Percentiles rank a stretch among this genome's conserved stretches.
These are phyloP conservation scores for Siphamia tubifer DNA, from an alignment of 2,113 vertebrate genomes.

Conservation along the genomic window DNA sequence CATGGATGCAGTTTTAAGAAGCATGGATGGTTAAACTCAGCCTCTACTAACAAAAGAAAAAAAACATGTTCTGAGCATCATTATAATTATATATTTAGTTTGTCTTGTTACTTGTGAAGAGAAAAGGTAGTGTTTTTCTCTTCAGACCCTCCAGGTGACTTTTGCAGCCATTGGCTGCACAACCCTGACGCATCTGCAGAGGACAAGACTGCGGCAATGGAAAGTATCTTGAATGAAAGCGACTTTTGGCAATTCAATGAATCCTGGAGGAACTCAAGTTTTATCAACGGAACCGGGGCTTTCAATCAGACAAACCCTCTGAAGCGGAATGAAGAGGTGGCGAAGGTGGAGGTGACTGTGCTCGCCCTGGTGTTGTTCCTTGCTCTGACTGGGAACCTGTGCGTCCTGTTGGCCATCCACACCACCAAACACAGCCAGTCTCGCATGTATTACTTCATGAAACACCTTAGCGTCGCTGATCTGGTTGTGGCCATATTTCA, in stretches of 20 bases:
- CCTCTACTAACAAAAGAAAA: not conserved
- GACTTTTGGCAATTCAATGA: slow-evolving; percentile 74
- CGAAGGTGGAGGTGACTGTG: slow-evolving; percentile 93
- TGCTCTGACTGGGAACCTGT: slow-evolving; percentile 91
- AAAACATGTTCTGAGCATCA: slow-evolving; percentile 3
- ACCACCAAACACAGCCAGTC: slow-evolving; percentile 93
- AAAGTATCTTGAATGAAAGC: slow-evolving; percentile 64
- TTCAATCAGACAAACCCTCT: slow-evolving; percentile 84
- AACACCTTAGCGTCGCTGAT: slow-evolving; percentile 97
- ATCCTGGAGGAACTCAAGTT: slow-evolving; percentile 79
- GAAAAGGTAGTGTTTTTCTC: slow-evolving; percentile 10
- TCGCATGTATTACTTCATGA: slow-evolving; percentile 99
- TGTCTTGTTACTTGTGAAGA: slow-evolving; percentile 25
- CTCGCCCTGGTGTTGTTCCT: slow-evolving; percentile 90
- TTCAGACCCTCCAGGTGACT: slow-evolving; percentile 17
- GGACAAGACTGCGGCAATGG: slow-evolving; percentile 66
- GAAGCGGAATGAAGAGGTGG: slow-evolving; percentile 92
- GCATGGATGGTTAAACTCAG: slow-evolving; percentile 2
- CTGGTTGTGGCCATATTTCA: slow-evolving; percentile 96
- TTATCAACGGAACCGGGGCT: slow-evolving; percentile 50
- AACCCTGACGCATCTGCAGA: slow-evolving; percentile 45
- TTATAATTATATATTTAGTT: not conserved
- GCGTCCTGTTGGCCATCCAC: slow-evolving; percentile 92
- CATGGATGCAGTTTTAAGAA: not conserved
- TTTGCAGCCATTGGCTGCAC: slow-evolving; percentile 15